A percentile compares a stretch with the other conserved stretches of the same genome.
phyloP scores from a whole-genome alignment of 2,113 vertebrate species.

The Peromyscus polionotus region DNA sequence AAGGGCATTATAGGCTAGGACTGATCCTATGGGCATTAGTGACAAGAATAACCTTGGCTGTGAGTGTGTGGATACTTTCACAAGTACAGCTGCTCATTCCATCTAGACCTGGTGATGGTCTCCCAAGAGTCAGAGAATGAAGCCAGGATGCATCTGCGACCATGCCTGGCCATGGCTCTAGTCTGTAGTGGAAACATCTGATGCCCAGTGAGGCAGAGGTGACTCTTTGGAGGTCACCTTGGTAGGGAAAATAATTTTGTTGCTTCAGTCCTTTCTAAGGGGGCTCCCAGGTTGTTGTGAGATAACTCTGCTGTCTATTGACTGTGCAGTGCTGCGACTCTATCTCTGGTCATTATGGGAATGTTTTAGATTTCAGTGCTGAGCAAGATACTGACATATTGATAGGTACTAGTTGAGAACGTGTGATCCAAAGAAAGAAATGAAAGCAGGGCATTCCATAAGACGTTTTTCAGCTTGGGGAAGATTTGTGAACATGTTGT shows the following conservation, averaged over 20 bases:
- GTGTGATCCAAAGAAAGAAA: neutral
- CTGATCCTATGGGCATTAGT: constrained; percentile 13
- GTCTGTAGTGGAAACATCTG: neutral
- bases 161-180: neutral
- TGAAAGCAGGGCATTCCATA: neutral
- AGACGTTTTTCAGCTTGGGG: neutral
- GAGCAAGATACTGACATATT: neutral
- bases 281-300: neutral
- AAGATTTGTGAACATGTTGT: neutral
- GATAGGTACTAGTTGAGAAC: neutral
- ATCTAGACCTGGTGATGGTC: neutral
- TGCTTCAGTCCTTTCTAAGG: neutral
- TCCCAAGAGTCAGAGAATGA: constrained; percentile 30
- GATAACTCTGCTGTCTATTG: neutral
- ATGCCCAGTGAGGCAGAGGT: neutral
- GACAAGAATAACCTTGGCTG: constrained; percentile 44
- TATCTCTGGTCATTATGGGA: neutral
- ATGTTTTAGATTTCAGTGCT: neutral
- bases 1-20: neutral
- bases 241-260: neutral
- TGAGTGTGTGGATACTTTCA: neutral
- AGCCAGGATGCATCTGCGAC: constrained; percentile 20
- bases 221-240: neutral
- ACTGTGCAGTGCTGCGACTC: neutral
- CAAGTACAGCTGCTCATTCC: constrained; percentile 50